Evolutionary conservation across 2,888 invertebrate species (phyloP), one percentile per base, ranked within the genome.

Genomic region (Phalangium opilio): DNA sequence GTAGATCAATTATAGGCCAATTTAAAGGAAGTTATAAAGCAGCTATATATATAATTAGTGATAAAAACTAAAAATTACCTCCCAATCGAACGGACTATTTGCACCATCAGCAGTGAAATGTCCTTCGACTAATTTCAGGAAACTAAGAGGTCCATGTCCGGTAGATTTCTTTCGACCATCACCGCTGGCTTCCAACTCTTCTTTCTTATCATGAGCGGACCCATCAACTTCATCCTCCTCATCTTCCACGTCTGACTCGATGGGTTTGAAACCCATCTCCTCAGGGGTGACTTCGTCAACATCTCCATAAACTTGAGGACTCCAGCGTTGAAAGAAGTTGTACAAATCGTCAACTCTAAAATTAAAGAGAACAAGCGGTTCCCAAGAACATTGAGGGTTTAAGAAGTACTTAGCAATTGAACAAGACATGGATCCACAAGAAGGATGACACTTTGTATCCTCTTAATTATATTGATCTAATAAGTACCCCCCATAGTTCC

Each of bases 241-340:
- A 70, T 84, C 74, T 14, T 38, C 38, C 8, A 12, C 14, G 63
- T 89, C 87, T 61, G 84, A 81, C 69, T 86, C 85, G 54, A 87
- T 83, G 57, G 89, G 74, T 61, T 82, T 78, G 68, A 81, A 86
- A 45, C 87, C 87, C 53, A 83, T 77, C 53, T 75, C 75, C 58
- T 76, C 71, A 56, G 83, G 58, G 66, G 80, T 78, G 57, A 82
- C 75, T 62, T 80, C 79, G 61, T 80, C 81, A 59, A 89, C 72
- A 59, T 87, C 87, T 45, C 91, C 91, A 69, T 93, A 93, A 55
- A 93, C 76, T 62, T 89, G 84, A 32, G 93, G 90, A 55, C 90
- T 86, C 96, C 96, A 98, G 63, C 87, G 83, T 61, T 90, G 83
- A 60, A 98, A 80, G 73, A 98, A 96, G 69, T 84, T 83, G 74